Conservation (phyloP, 1,140 invertebrate species). For the Thalassaphorura encarpata region DNA sequence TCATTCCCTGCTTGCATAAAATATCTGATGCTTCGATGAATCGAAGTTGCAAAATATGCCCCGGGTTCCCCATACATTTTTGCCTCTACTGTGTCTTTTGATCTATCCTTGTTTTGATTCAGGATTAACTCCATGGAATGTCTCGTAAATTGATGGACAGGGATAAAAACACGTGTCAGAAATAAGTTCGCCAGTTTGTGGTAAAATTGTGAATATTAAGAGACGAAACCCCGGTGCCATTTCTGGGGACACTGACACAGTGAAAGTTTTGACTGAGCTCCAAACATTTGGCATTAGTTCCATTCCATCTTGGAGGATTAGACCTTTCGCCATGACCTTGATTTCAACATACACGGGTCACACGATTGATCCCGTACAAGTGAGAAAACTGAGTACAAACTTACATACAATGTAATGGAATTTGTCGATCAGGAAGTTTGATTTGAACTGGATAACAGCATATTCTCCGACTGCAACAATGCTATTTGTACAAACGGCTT, state of each 20-base stretch:
- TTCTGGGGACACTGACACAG: conserved; percentile 40
- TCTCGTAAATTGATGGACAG: conserved; percentile 44
- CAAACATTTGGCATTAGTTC: conserved; percentile 33
- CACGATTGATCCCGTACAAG: background rate
- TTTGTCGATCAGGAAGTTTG: conserved; percentile 39
- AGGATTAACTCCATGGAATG: conserved; percentile 38
- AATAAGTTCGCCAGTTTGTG: conserved; percentile 42
- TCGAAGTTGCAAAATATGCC: conserved; percentile 40
- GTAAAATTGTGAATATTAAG: conserved; percentile 45
- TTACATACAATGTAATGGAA: conserved; percentile 43
- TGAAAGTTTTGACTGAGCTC: conserved; percentile 38
- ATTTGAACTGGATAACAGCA: conserved; percentile 42
- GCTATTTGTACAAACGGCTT: conserved; percentile 37
- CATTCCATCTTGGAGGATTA: conserved; percentile 38
- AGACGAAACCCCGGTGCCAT: conserved; percentile 52
- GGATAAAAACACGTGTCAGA: conserved; percentile 48
- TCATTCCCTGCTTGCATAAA: conserved; percentile 41
- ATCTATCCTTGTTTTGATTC: conserved; percentile 41
- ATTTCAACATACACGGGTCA: background rate
- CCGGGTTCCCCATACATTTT: conserved; percentile 34
- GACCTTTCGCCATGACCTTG: conserved; percentile 41
- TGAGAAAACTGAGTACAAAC: background rate
- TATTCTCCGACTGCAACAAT: conserved; percentile 36
- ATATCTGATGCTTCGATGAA: conserved; percentile 35
- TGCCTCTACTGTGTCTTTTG: conserved; percentile 38